phyloP scores from a whole-genome alignment of 2,113 vertebrate species.

The Ranitomeya imitator region DNA sequence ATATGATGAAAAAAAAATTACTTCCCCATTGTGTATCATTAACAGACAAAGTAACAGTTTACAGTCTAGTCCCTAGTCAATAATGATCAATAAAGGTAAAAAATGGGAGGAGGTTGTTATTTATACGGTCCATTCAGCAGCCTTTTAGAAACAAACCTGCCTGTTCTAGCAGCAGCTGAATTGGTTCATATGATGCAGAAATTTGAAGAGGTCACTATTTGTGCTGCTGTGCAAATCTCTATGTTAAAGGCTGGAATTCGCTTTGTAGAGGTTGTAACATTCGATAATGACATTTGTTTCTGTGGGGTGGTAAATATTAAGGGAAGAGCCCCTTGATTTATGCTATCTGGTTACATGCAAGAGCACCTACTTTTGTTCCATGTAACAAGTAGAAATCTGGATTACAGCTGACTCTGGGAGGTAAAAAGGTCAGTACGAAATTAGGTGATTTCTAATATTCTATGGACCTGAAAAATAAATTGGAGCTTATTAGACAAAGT shows the following conservation, averaged over 20 bases:
- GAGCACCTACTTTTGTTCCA: neutral
- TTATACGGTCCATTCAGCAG: slow-evolving; percentile 32
- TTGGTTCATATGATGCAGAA: slow-evolving; percentile 39
- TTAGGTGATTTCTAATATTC: neutral
- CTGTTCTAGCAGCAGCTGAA: slow-evolving; percentile 53
- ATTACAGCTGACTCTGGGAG: slow-evolving; percentile 24
- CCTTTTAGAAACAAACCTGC: slow-evolving; percentile 43
- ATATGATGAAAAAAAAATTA: too few species aligned
- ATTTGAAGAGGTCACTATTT: slow-evolving; percentile 27
- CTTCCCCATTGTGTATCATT: neutral
- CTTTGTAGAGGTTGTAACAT: slow-evolving; percentile 18
- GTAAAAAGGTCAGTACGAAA: slow-evolving; percentile 25
- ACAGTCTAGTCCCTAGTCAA: neutral
- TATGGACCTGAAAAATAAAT: neutral
- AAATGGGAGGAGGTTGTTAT: slow-evolving; percentile 32
- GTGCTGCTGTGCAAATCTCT: slow-evolving; percentile 35
- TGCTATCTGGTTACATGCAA: neutral
- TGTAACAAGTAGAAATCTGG: slow-evolving; percentile 5
- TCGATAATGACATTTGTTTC: neutral
- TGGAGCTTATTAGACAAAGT: neutral
- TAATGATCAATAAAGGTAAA: neutral
- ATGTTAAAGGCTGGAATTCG: slow-evolving; percentile 18
- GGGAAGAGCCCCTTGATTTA: neutral
- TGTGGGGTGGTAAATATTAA: slow-evolving; percentile 9
- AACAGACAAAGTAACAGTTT: neutral